Conservation (phyloP, 2,888 invertebrate genomes). For the Nudaria mundana region DNA sequence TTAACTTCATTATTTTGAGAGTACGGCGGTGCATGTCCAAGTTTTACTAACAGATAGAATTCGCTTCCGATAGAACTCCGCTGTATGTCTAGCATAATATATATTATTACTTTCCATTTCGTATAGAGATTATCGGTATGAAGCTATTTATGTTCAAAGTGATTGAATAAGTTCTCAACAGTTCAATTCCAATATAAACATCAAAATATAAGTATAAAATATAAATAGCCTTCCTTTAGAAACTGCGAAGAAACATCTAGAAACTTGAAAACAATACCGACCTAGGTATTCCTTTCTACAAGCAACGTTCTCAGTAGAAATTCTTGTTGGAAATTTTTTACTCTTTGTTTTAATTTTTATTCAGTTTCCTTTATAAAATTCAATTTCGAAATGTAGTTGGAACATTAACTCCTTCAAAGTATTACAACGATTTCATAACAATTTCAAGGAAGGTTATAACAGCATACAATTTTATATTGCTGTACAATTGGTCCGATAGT, state of each 20-base stretch:
- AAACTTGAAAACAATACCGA: constrained; percentile 16
- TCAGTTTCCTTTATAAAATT: constrained; percentile 23
- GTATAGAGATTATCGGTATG: no score
- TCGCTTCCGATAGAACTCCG: no score
- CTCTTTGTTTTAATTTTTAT: constrained; percentile 29
- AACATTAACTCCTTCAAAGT: constrained; percentile 24
- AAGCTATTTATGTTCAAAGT: no score
- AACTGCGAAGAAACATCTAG: constrained; percentile 5
- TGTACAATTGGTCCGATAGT: no score
- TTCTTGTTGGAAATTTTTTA: constrained; percentile 25
- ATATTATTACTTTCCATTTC: no score
- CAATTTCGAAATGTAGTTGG: constrained; percentile 27
- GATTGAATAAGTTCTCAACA: no score
- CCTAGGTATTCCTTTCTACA: constrained; percentile 14
- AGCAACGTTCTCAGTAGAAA: constrained; percentile 16
- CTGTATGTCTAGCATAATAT: no score
- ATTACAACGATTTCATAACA: constrained; percentile 23
- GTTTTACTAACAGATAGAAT: constrained; percentile 35
- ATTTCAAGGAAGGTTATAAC: no score
- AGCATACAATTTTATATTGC: no score
- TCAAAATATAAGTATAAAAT: no score
- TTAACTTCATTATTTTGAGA: constrained; percentile 39
- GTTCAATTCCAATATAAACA: no score
- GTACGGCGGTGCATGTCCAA: constrained; percentile 29
- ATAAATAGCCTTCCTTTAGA: constrained; percentile 8